Base-by-base conservation (phyloP, 2,113 vertebrate species). In the Barbus barbus region DNA sequence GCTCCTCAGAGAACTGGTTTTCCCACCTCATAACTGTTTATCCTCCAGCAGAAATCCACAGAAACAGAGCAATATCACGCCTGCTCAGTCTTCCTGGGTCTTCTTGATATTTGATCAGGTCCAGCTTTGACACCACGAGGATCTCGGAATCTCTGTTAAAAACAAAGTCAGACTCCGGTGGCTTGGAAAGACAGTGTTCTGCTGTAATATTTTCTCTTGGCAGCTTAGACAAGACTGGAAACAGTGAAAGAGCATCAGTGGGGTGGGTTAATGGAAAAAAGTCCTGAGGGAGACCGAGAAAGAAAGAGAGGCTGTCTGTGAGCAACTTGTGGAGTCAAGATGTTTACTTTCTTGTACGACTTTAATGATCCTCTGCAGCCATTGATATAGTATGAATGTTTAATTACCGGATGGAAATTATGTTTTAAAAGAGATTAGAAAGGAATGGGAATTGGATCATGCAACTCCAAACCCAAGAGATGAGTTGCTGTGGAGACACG, bases 401-500 rank as follows among this genome's bases (percentile, higher is more conserved):
- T 44, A 26, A 61, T 61, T 63, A 44, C 56, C 11, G 36, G 4
- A 8, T 63, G 56, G 77, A 44, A 63, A 78, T 61, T 36, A 44
- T 9, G 77, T 22, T 78, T 60, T 61, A 28, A 61, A 63, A 26
- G 33, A n/a, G 76, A 78, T 65, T 78, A 60, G 80, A 76, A 83
- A 77, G 74, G 79, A 82, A 58, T 73, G 65, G 84, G 53, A 83
- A 88, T 74, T 44, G 56, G 3, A 69, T 60, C 56, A 4, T 58
- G 60, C 38, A 81, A 38, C 22, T 31, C 69, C 33, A 86, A 83
- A 81, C 74, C 67, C 71, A 2, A 83, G 77, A 76, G 85, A 87
- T 92, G 87, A 80, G 93, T 94, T 93, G 89, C 93, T 90, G 93
- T 90, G 89, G 83, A 81, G 86, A 87, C 85, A 86, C 89, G 82